Conservation (phyloP, 2,797 vertebrate species). For the Pipistrellus kuhlii region DNA sequence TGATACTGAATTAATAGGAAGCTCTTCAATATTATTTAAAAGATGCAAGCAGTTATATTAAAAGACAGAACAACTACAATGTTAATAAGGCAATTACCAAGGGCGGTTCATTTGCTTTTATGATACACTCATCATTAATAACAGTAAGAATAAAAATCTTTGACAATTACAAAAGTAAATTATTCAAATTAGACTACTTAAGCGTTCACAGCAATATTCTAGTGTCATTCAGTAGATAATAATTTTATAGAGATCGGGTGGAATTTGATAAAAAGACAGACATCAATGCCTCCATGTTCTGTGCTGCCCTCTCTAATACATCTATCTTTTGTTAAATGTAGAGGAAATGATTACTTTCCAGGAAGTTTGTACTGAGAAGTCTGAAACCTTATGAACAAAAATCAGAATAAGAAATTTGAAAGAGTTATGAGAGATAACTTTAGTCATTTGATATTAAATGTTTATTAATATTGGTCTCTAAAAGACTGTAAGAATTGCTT, state of each 20-base stretch:
- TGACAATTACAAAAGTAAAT: conserved; percentile 33
- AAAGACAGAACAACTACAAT: neutral
- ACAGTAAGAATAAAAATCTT: neutral
- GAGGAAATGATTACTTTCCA: neutral
- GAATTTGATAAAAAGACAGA: conserved; percentile 6
- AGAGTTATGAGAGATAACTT: neutral
- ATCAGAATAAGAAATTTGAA: conserved; percentile 41
- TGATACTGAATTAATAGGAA: neutral
- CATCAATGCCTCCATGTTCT: neutral
- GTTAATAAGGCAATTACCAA: conserved; percentile 43
- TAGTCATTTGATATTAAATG: neutral
- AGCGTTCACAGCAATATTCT: neutral
- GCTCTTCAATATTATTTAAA: conserved; percentile 20
- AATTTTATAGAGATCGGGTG: neutral
- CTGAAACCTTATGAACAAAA: neutral
- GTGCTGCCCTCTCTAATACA: neutral
- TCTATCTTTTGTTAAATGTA: neutral
- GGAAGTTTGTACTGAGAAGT: neutral
- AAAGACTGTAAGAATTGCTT: neutral
- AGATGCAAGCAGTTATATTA: neutral
- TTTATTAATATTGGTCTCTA: neutral
- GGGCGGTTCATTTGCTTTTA: conserved; percentile 10
- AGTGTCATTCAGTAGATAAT: neutral
- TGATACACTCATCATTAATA: neutral
- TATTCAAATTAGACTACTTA: conserved; percentile 18